These are phyloP conservation scores for Scatophagus argus DNA, from an alignment of 2,113 vertebrate genomes.

Conservation along the genomic window DNA sequence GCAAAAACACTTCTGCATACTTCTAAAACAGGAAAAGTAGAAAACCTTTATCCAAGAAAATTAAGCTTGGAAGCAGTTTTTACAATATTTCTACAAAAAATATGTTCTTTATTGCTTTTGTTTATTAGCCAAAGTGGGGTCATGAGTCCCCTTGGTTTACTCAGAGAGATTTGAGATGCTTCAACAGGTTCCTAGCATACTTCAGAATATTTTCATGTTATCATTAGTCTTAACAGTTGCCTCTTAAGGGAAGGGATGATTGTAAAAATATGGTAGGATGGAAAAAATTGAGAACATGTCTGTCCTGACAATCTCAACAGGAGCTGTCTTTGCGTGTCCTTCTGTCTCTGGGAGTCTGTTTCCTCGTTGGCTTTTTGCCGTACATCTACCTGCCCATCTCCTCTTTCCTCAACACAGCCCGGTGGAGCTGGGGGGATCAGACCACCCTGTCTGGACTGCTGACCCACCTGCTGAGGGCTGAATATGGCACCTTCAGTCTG, in stretches of 20 bases:
- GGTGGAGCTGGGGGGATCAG: slow-evolving; percentile 99
- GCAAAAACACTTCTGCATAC: neutral
- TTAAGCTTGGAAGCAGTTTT: neutral
- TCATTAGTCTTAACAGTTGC: neutral
- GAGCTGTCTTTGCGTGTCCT: slow-evolving; percentile 86
- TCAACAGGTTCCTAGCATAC: neutral
- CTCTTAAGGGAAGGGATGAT: neutral
- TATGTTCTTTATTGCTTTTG: neutral
- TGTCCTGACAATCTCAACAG: slow-evolving; percentile 77
- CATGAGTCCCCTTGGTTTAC: neutral
- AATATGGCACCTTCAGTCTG: slow-evolving; percentile 98
- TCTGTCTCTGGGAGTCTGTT: slow-evolving; percentile 85
- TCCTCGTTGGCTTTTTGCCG: slow-evolving; percentile 90
- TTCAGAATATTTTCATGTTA: neutral
- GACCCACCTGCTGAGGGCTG: slow-evolving; percentile 94
- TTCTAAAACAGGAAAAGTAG: neutral
- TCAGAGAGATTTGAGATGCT: neutral
- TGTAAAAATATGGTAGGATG: neutral
- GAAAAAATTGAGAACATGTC: neutral
- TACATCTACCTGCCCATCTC: slow-evolving; percentile 94
- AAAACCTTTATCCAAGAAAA: neutral
- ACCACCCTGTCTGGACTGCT: slow-evolving; percentile 91
- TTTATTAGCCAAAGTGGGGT: neutral
- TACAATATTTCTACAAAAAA: neutral
- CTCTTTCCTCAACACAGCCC: slow-evolving; percentile 89